Conservation (phyloP, 2,113 vertebrate species). For the Rhegmatorhina hoffmannsi region DNA sequence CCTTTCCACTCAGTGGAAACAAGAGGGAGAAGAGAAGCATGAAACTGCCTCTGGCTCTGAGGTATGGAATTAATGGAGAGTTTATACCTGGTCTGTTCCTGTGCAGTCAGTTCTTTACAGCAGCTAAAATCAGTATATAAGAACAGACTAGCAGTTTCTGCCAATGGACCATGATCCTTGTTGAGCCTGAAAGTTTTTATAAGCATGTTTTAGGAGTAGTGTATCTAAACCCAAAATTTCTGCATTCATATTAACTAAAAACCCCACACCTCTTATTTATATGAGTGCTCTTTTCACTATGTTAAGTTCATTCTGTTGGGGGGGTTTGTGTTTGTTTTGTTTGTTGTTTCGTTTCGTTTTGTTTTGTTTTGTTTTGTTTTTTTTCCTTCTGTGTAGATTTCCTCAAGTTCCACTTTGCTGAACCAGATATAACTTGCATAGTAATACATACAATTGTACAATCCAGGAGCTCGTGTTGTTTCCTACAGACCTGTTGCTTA, state of each 20-base stretch:
- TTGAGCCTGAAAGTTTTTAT: not conserved
- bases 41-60: not conserved
- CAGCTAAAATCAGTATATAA: not conserved
- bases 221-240: not conserved
- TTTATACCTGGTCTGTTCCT: not conserved
- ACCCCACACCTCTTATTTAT: not conserved
- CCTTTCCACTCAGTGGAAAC: not conserved
- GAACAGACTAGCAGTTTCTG: not conserved
- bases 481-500: not conserved
- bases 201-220: not conserved
- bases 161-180: not conserved
- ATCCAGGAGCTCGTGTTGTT: not conserved
- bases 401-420: not conserved
- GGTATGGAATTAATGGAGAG: not conserved
- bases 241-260: not conserved
- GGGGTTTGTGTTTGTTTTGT: too few species aligned
- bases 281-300: fast-evolving
- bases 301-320: not conserved
- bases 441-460: not conserved
- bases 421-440: not conserved
- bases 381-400: not conserved
- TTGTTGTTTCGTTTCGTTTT: too few species aligned
- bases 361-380: not conserved
- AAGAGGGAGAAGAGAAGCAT: not conserved
- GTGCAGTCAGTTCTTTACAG: not conserved